Conservation (phyloP, 1,140 invertebrate genomes). For the Neotoxoptera formosana region DNA sequence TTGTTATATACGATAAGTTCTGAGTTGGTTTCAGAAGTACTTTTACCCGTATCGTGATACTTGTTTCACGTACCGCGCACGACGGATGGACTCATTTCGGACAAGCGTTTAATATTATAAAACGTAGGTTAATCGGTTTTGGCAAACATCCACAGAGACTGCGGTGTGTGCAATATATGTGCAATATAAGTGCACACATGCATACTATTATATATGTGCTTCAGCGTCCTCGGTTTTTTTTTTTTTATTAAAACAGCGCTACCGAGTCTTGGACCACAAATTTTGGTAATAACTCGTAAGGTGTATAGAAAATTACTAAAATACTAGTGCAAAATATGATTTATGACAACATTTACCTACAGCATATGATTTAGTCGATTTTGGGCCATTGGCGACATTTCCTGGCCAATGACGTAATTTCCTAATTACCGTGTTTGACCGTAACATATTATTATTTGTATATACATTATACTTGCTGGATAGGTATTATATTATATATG, state of each 20-base stretch:
- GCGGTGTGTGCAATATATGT: too few species aligned
- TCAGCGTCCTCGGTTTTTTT: neutral
- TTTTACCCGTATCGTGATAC: too few species aligned
- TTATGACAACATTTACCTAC: neutral
- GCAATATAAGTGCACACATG: too few species aligned
- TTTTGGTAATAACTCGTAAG: neutral
- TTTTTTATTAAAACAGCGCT: neutral
- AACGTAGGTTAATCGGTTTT: too few species aligned
- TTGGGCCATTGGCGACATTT: neutral
- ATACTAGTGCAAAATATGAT: neutral
- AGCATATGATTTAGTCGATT: neutral
- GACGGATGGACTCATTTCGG: too few species aligned
- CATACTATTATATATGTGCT: neutral
- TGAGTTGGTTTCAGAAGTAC: too few species aligned
- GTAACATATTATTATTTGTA: neutral
- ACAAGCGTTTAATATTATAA: too few species aligned
- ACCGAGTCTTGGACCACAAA: neutral
- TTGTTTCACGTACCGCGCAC: too few species aligned
- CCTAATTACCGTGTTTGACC: neutral
- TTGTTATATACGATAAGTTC: too few species aligned
- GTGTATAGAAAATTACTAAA: neutral
- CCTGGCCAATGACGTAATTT: neutral
- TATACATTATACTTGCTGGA: neutral
- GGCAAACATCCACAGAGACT: too few species aligned
- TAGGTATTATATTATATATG: neutral